Base-by-base conservation (phyloP, 2,113 vertebrate genomes). In the Myotis davidii region DNA sequence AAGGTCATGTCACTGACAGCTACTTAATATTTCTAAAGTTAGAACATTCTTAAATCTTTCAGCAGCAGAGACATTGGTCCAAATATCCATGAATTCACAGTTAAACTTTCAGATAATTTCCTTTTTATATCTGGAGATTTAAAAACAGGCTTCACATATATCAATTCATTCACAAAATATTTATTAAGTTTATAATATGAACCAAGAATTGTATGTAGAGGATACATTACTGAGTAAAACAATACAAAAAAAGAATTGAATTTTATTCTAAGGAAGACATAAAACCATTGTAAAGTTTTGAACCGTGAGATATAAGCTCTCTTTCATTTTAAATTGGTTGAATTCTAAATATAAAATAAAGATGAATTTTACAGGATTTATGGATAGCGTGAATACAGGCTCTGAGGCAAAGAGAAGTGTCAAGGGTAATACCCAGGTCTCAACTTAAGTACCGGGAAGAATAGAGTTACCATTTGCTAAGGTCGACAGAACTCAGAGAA, bases 11-110 rank as follows among this genome's bases (percentile, higher is more conserved):
- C 39, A 73, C 14, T 95, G 32, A 20, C 77, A 94, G n/a, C 48
- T 84, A 85, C 72, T 87, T 81, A 32, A 78, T 85, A 78, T 90
- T 88, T 59, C 93, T 74, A 65, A 92, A 83, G 61, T 90, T 84
- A 90, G 59, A 94, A 84, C 3, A 82, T 67, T 85, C 72, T 48
- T 56, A 96, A 77, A 42, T 52, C 3, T 82, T 48, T 6, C 42
- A 92, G 69, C 0, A 65, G 21, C 37, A 86, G 34, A 88, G 96
- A 56, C 82, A 88, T 77, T 64, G 54, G 13, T 52, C 27, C 25
- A 73, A 86, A 70, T 39, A 56, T 54, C 34, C 23, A 61, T n/a
- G 4, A 88, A 81, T 82, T 91, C 13, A 67, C 13, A 81, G 18
- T 70, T 83, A 59, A 78, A 39, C 27, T 50, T 56, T 65, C 3